These are phyloP conservation scores for Limnothrissa miodon DNA, from an alignment of 2,113 vertebrate species.

Conservation along the genomic window DNA sequence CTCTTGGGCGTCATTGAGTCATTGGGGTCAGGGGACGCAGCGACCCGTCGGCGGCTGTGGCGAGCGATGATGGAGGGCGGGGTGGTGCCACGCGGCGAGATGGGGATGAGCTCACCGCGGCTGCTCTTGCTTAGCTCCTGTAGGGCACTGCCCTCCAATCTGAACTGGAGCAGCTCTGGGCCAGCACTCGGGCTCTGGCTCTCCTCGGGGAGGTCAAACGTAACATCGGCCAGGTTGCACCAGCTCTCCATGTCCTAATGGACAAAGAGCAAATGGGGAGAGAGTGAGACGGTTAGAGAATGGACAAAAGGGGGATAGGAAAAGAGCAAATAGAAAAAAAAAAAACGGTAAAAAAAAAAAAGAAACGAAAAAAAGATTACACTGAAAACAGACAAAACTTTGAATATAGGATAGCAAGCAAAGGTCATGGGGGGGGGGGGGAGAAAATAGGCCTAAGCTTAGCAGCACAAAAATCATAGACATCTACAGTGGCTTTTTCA, in stretches of 20 bases:
- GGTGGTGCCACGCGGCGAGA: slow-evolving; percentile 84
- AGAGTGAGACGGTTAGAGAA: not conserved
- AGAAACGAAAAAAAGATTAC: not conserved
- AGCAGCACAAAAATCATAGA: too few species aligned
- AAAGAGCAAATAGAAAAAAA: too few species aligned
- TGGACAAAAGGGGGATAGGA: not conserved
- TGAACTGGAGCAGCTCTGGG: slow-evolving; percentile 76
- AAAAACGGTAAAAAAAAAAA: not conserved
- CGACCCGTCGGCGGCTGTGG: slow-evolving; percentile 81
- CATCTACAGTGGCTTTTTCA: too few species aligned
- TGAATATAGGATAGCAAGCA: too few species aligned
- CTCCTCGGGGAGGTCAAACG: slow-evolving; percentile 85
- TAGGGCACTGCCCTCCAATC: slow-evolving; percentile 87
- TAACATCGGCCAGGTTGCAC: slow-evolving; percentile 83
- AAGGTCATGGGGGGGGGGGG: too few species aligned
- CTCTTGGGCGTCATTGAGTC: slow-evolving; percentile 93
- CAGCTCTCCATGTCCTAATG: slow-evolving; percentile 86
- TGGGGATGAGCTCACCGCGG: slow-evolving; percentile 93
- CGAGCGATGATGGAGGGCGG: slow-evolving; percentile 85
- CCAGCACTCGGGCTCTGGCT: slow-evolving; percentile 20
- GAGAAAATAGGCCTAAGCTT: too few species aligned
- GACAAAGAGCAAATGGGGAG: not conserved
- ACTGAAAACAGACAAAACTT: too few species aligned
- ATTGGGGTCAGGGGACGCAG: slow-evolving; percentile 81
- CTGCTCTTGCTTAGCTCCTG: slow-evolving; percentile 90